These are phyloP conservation scores for Eospalax fontanierii DNA, from an alignment of 2,797 vertebrate genomes.

Conservation along the genomic window DNA sequence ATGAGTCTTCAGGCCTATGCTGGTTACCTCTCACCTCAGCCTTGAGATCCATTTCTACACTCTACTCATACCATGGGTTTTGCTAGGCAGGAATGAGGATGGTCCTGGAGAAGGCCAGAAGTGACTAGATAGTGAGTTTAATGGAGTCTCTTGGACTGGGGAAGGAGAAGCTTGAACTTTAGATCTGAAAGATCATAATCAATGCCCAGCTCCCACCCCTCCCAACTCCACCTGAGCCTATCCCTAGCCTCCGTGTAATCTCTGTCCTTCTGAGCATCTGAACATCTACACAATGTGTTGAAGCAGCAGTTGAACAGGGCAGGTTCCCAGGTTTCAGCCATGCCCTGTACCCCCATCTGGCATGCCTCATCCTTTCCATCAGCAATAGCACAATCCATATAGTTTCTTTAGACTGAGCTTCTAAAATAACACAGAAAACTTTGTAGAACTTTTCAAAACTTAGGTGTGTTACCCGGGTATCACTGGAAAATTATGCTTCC, in stretches of 20 bases:
- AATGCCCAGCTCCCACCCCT: not conserved
- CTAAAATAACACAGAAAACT: not conserved
- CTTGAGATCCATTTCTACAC: not conserved
- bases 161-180: not conserved
- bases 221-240: not conserved
- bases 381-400: not conserved
- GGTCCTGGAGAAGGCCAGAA: not conserved
- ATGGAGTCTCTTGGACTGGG: not conserved
- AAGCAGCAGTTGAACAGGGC: not conserved
- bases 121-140: not conserved
- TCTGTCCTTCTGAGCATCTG: accelerated
- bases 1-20: not conserved
- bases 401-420: not conserved
- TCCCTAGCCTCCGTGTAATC: no score
- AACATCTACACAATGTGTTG: not conserved
- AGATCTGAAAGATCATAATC: no score
- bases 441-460: not conserved
- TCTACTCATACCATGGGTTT: not conserved
- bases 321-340: not conserved
- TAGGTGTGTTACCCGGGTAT: not conserved
- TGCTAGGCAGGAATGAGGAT: not conserved
- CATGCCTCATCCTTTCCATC: not conserved
- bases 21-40: not conserved
- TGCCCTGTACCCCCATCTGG: accelerated
- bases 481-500: not conserved